These are phyloP conservation scores for Thunnus maccoyii DNA, from an alignment of 2,113 vertebrate genomes.

Conservation along the genomic window DNA sequence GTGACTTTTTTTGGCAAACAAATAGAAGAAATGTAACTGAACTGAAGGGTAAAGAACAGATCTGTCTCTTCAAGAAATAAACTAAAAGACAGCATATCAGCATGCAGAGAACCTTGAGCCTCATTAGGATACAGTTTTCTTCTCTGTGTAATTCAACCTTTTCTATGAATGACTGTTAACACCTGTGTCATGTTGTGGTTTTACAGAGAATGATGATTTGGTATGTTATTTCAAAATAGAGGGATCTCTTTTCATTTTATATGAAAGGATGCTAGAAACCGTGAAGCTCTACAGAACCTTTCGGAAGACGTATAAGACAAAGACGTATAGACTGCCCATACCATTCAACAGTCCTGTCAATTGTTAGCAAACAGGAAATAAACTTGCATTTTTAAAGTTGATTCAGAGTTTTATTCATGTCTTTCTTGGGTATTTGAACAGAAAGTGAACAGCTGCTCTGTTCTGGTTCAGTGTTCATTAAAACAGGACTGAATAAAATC, in stretches of 20 bases:
- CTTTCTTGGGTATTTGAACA: conserved; percentile 13
- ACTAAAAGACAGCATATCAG: too few species aligned
- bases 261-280: neutral
- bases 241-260: neutral
- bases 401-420: conserved; percentile 27
- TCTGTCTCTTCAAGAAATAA: too few species aligned
- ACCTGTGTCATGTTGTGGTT: neutral
- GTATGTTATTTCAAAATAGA: neutral
- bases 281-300: neutral
- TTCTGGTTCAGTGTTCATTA: conserved; percentile 52
- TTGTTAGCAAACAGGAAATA: conserved; percentile 12
- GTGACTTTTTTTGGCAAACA: too few species aligned
- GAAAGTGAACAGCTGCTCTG: conserved; percentile 32
- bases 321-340: too few species aligned
- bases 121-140: neutral
- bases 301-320: too few species aligned
- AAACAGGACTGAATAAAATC: conserved; percentile 36
- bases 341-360: neutral
- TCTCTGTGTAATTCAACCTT: neutral
- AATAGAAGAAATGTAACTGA: too few species aligned
- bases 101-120: neutral
- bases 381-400: conserved; percentile 3
- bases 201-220: neutral
- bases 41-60: too few species aligned
- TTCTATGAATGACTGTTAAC: too few species aligned